A percentile compares a stretch with the other conserved stretches of the same genome.
Evolutionary conservation across 2,797 vertebrate genomes (phyloP).

Genomic region (Crax fasciolata): DNA sequence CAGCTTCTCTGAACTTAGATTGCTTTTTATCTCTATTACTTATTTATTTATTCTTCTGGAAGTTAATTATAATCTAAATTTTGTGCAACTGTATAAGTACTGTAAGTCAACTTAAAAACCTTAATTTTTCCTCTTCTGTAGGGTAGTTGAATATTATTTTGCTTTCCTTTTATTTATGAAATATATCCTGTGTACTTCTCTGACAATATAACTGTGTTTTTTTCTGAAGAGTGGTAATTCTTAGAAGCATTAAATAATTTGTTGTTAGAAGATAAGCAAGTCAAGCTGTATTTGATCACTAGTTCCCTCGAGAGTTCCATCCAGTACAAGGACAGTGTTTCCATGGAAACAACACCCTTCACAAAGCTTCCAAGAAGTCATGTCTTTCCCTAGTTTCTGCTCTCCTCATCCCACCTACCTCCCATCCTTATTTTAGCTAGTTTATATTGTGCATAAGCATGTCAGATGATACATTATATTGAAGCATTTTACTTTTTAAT

Average conservation of each 20-base stretch:
- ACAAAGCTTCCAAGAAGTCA: slow-evolving; percentile 8
- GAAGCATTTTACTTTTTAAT: background rate
- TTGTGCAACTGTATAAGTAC: background rate
- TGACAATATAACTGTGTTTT: background rate
- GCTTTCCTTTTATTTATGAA: background rate
- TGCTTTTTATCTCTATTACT: background rate
- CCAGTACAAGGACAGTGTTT: background rate
- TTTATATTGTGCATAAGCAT: background rate
- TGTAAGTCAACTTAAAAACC: background rate
- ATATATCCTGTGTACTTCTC: background rate
- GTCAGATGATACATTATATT: background rate
- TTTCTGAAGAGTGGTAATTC: background rate
- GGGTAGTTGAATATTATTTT: background rate
- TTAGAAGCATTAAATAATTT: slow-evolving; percentile 11
- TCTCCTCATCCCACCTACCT: too few species aligned
- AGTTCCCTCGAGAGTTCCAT: background rate
- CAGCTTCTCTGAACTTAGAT: background rate
- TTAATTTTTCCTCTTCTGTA: background rate
- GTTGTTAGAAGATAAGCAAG: slow-evolving; percentile 14
- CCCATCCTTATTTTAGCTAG: background rate
- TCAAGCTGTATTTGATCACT: background rate
- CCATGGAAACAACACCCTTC: slow-evolving; percentile 20
- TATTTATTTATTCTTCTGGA: background rate
- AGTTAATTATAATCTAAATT: background rate
- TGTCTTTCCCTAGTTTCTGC: background rate